Evolutionary conservation across 1,140 invertebrate genomes (phyloP).

Genomic region (Oppia nitens): DNA sequence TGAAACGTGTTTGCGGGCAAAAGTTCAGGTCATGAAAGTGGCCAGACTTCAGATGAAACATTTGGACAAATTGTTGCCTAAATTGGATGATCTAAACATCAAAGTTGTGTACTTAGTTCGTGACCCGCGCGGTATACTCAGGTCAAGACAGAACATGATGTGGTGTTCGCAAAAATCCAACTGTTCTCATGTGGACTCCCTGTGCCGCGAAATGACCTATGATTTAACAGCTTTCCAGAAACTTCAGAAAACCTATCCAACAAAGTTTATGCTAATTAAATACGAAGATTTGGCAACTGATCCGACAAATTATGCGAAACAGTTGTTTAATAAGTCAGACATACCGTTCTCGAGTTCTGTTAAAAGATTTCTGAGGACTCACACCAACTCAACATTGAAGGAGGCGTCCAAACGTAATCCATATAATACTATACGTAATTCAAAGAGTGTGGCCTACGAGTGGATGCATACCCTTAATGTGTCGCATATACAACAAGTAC

Average conservation of each 20-base stretch:
- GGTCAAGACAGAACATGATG: slow-evolving; percentile 59
- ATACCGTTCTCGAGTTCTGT: slow-evolving; percentile 27
- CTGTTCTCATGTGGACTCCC: slow-evolving; percentile 51
- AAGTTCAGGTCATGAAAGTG: slow-evolving; percentile 19
- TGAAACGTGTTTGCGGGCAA: slow-evolving; percentile 14
- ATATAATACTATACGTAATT: background rate
- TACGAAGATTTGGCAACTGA: slow-evolving; percentile 69
- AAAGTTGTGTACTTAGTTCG: slow-evolving; percentile 57
- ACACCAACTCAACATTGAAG: slow-evolving; percentile 11
- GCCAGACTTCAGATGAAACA: slow-evolving; percentile 15
- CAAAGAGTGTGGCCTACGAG: background rate
- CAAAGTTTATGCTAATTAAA: slow-evolving; percentile 34
- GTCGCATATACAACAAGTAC: background rate
- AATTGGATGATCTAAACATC: slow-evolving; percentile 25
- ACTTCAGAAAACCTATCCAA: slow-evolving; percentile 46
- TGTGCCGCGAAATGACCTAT: slow-evolving; percentile 62
- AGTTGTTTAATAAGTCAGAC: slow-evolving; percentile 57
- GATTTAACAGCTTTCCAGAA: slow-evolving; percentile 42
- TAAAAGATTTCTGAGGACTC: slow-evolving; percentile 17
- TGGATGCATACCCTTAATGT: background rate
- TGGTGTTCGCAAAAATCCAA: slow-evolving; percentile 63
- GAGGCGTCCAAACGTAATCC: background rate
- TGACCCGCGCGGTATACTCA: slow-evolving; percentile 66
- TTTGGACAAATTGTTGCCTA: slow-evolving; percentile 12
- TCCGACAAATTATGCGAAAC: slow-evolving; percentile 46